Base-by-base conservation (phyloP, 2,888 invertebrate species). In the Drosophila meridionalis region DNA sequence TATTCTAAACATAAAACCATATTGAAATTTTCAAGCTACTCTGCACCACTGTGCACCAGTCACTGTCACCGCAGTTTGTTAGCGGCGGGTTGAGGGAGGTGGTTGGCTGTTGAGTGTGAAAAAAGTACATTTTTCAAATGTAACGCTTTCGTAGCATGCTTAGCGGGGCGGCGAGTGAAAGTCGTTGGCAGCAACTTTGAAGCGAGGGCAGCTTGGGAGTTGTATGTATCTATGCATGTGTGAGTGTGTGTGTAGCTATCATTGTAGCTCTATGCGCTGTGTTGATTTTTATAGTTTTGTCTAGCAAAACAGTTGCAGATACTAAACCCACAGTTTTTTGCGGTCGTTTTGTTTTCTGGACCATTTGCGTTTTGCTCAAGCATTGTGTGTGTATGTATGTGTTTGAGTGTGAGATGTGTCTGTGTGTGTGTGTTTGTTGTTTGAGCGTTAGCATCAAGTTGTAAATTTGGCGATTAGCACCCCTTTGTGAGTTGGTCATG, bases 381-480 rank as follows among this genome's bases (percentile, higher is more conserved):
- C 58, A 4, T 59, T 14, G 28, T 57, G 62, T 53, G 34, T n/a
- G 47, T 62, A 67, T 73, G 71, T 74, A 73, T 72, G 71, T 9
- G 34, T 52, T 28, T 32, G 50, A 61, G 73, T 76, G 71, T 79
- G 73, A 69, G 75, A 4, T 55, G 72, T 80, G 69, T 77, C 36
- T 40, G 9, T 43, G 43, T 43, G 32, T 67, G 50, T 65, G 38
- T 59, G 59, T 60, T 42, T 67, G 59, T 63, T 77, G 77, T 73
- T 55, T 40, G 56, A 67, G 69, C 63, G 64, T 74, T 78, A 65
- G 89, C 89, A 91, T 90, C 90, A 82, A 83, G 91, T 90, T 90
- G 90, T 90, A 91, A 91, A 91, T 91, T 91, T 89, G 88, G 86
- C 91, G 90, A 91, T 91, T 91, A 91, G 90, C 91, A 91, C 90